Conservation (phyloP, 2,797 vertebrate genomes). For the Muscicapa comitata region DNA sequence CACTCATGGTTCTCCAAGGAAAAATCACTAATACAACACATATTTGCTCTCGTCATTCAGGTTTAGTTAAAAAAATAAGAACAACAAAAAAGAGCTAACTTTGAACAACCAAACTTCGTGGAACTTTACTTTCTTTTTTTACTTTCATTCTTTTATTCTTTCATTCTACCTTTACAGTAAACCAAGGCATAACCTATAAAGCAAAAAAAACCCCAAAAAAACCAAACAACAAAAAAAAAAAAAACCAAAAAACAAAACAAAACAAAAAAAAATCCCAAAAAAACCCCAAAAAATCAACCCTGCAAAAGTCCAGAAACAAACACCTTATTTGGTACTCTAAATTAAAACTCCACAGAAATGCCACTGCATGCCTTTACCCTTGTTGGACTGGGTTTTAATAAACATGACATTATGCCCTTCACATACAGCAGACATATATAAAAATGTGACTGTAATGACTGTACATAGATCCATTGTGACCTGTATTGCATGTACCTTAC, state of each 20-base stretch:
- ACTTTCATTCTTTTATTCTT: background rate
- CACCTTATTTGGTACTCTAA: background rate
- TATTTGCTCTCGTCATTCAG: background rate
- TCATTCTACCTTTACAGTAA: background rate
- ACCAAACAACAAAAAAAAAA: too few relatives aligned
- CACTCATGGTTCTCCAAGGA: fast-evolving
- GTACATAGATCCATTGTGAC: background rate
- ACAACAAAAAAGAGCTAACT: background rate
- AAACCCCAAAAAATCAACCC: too few relatives aligned
- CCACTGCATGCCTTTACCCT: fast-evolving
- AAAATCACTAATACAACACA: background rate
- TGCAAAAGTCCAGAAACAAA: background rate
- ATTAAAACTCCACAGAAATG: background rate
- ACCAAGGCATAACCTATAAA: background rate
- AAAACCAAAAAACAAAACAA: too few relatives aligned
- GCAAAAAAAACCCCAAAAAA: too few relatives aligned
- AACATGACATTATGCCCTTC: background rate
- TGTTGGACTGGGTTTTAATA: background rate
- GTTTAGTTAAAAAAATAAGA: background rate
- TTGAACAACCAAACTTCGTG: background rate
- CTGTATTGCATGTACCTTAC: background rate
- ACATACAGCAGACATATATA: too few relatives aligned
- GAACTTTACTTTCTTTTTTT: background rate
- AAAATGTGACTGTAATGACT: fast-evolving
- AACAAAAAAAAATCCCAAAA: too few relatives aligned